Base-by-base conservation (phyloP, 2,888 invertebrate species). In the Melieria crassipennis region DNA sequence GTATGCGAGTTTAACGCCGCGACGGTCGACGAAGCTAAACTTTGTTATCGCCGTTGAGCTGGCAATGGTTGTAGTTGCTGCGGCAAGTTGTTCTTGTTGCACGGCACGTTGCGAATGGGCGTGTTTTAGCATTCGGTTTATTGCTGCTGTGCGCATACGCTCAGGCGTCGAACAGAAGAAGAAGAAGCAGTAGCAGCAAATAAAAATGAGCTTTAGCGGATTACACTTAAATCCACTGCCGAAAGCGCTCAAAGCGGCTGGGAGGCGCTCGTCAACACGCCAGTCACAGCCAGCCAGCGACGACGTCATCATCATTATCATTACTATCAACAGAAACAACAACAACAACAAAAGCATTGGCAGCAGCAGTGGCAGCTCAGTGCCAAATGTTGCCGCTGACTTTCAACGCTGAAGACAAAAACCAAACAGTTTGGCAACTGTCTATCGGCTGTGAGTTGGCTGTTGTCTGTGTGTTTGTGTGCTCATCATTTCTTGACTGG, bases 1-100 rank as follows among this genome's bases (percentile, higher is more conserved):
- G 81, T 79, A 83, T 82, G 30, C 30, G 81, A 79, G 83, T 82
- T 81, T 82, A 82, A 82, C 79, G 82, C 81, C 81, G 82, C 61
- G 67, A 52, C 50, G 50, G 52, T 61, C 48, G 67, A 11, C 42
- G 13, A 58, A 30, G 57, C 45, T 65, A 7, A 43, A 16, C n/a
- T 48, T 62, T 55, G n/a, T 56, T 46, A 13, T 63, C 43, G 66
- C 42, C 16, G 1, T 43, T 30, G 16, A n/a, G 52, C 45, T 65
- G 46, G 11, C 56, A 45, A 55, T 48, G 4, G 55, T 46, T 56
- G 55, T 9, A 30, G 16, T 7, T 4, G 5, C 13, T 63, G 63
- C 5, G 5, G 11, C 42, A n/a, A 58, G 57, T 16, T 1, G 10
- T 10, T n/a, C 1, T 5, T 7, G 13, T 42, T 64, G 47, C 50